Base-by-base conservation (phyloP, 1,140 invertebrate species). In the Drosophila trapezifrons region DNA sequence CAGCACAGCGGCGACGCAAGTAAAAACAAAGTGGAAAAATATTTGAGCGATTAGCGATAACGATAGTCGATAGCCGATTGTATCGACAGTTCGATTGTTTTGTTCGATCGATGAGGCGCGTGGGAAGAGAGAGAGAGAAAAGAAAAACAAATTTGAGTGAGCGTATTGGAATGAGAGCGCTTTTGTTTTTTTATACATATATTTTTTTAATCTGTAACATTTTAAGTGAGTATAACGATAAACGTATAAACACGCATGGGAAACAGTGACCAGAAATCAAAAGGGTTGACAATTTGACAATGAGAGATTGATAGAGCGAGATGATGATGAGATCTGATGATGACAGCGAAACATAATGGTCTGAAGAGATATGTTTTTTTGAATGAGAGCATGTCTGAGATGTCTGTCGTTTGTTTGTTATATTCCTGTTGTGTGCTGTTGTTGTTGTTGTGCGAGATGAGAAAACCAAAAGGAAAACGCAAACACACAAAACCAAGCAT, bases 141-240 rank as follows among this genome's bases (percentile, higher is more conserved):
- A 86, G 66, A 80, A 86, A 86, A 87, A 79, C 79, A 87, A 83
- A 78, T 78, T 89, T 89, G 57, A 90, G 77, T 90, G 85, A 89
- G 69, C 76, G 64, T 66, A 22, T 76, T 71, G 57, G 57, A 75
- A 79, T 80, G 73, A 76, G 40, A 80, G 74, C 81, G 64, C 64
- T 59, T 67, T 73, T 49, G 29, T 62, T 76, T 77, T 42, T 42
- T 40, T 60, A 59, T 46, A 37, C 12, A 37, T 52, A 56, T 62
- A 47, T 43, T 40, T 47, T 64, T 77, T 20, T 40, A 80, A 67
- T 54, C 35, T 54, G 18, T 55, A 65, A 59, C 75, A 71, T 62
- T 54, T 67, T 55, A 58, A 76, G 64, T 72, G 64, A 58, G 60
- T 76, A 67, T 45, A 78, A 78, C 76, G 79, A 66, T 67, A 60